These are phyloP conservation scores for Buathra laborator DNA, from an alignment of 2,888 invertebrate genomes.

Conservation along the genomic window DNA sequence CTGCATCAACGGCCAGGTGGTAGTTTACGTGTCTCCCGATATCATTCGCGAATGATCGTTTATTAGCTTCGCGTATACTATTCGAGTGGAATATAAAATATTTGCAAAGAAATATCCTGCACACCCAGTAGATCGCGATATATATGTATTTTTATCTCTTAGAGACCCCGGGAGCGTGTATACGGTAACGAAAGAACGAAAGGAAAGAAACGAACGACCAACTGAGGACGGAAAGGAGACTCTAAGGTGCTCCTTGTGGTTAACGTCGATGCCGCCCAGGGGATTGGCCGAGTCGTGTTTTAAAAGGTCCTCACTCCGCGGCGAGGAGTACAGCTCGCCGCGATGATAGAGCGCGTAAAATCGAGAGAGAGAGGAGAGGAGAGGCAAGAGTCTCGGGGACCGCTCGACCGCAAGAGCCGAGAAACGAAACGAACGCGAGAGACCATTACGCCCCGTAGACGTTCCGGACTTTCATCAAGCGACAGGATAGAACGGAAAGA, in stretches of 20 bases:
- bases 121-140: conserved; percentile 44
- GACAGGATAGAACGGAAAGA: background rate
- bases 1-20: conserved; percentile 29
- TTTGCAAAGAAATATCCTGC: conserved; percentile 20
- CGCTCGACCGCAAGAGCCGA: conserved; percentile 68
- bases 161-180: background rate
- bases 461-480: background rate
- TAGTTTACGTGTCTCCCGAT: background rate
- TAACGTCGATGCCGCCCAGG: conserved; percentile 71
- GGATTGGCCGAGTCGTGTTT: conserved; percentile 77
- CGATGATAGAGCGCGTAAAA: conserved; percentile 20
- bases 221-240: conserved; percentile 41
- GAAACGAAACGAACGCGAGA: conserved; percentile 67
- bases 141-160: background rate
- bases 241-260: conserved; percentile 76
- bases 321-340: conserved; percentile 1
- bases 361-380: conserved; percentile 48
- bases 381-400: conserved; percentile 52
- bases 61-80: conserved; percentile 4
- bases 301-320: conserved; percentile 59
- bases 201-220: conserved; percentile 1
- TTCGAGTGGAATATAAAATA: background rate
- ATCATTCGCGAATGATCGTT: conserved; percentile 8
- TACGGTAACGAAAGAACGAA: conserved; percentile 37
- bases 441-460: conserved; percentile 58